Conservation (phyloP, 2,113 vertebrate genomes). For the Myocastor coypus region DNA sequence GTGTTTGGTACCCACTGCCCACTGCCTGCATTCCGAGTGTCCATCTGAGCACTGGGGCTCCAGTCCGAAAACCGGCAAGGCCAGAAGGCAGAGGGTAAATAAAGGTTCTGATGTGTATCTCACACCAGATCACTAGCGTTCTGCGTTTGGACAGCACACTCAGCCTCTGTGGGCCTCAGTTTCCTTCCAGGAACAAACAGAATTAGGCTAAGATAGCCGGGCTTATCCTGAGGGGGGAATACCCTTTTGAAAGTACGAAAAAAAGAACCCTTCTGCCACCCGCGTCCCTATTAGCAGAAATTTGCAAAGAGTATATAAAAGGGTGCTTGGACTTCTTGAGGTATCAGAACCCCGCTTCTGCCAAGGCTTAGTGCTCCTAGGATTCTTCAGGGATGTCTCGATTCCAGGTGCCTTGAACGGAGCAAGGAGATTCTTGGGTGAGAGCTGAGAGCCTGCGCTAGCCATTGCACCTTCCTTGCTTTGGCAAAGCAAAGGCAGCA, state of each 20-base stretch:
- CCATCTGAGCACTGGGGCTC: rapidly evolving
- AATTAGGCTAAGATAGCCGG: not conserved
- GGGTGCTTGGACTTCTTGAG: not conserved
- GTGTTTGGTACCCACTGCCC: rapidly evolving
- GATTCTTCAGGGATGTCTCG: not conserved
- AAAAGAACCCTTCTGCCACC: not conserved
- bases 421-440: not conserved
- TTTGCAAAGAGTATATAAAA: not conserved
- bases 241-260: not conserved
- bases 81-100: rapidly evolving
- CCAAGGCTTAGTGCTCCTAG: not conserved
- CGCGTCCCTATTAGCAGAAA: not conserved
- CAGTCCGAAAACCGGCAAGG: not conserved
- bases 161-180: not conserved
- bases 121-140: not conserved
- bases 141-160: too few species aligned
- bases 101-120: rapidly evolving
- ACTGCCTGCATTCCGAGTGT: not conserved
- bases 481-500: not conserved
- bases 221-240: not conserved
- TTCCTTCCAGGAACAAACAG: not conserved
- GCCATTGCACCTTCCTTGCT: not conserved
- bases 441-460: not conserved
- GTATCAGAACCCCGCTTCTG: not conserved
- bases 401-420: not conserved